These are phyloP conservation scores for Herminia tarsipennalis DNA, from an alignment of 2,888 invertebrate genomes.

Conservation along the genomic window DNA sequence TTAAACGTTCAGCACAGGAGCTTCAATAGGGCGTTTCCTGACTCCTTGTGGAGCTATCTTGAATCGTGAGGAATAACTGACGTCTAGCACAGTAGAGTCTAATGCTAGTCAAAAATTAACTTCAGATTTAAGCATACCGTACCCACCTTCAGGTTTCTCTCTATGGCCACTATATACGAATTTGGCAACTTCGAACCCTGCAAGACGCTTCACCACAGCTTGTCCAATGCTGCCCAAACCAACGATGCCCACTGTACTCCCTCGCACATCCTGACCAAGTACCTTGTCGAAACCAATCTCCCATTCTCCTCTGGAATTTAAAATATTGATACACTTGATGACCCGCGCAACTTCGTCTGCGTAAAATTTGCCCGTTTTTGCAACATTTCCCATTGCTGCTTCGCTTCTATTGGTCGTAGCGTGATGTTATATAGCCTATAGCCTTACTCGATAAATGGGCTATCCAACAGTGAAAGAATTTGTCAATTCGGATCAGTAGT, in stretches of 20 bases:
- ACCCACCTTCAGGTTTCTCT: slow-evolving; percentile 86
- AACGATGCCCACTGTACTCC: slow-evolving; percentile 93
- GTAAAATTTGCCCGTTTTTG: too few species aligned
- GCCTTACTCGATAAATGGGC: too few species aligned
- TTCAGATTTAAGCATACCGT: background rate
- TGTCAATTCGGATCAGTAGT: too few species aligned
- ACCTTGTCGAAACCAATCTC: slow-evolving; percentile 89
- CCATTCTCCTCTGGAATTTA: slow-evolving; percentile 87
- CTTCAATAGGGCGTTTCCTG: too few species aligned
- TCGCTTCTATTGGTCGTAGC: too few species aligned
- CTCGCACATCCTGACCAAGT: slow-evolving; percentile 91
- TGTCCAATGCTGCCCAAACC: slow-evolving; percentile 94
- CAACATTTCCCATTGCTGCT: too few species aligned
- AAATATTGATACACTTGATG: background rate
- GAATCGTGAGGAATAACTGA: too few species aligned
- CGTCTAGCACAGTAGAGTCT: background rate
- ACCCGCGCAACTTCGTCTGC: too few species aligned
- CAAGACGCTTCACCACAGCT: slow-evolving; percentile 90
- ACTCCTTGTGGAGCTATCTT: too few species aligned
- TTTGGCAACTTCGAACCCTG: slow-evolving; percentile 89
- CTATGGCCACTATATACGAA: slow-evolving; percentile 91
- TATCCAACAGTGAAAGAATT: too few species aligned
- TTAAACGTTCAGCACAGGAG: too few species aligned
- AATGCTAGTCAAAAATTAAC: background rate
- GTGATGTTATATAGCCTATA: too few species aligned